phyloP scores from a whole-genome alignment of 2,888 invertebrate species.

The Epinotia demarniana region DNA sequence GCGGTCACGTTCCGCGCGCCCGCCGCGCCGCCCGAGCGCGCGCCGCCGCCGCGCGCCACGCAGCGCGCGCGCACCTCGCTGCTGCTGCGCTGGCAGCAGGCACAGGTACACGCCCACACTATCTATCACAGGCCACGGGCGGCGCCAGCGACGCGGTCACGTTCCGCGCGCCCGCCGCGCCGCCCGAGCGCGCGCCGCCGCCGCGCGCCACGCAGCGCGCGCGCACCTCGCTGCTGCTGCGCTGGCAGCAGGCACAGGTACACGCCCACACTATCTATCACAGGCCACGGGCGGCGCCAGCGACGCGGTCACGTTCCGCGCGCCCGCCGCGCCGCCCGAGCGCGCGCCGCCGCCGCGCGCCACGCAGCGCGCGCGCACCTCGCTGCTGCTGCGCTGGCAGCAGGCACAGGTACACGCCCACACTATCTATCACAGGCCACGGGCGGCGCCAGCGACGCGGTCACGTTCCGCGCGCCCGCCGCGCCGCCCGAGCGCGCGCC shows the following conservation, averaged over 20 bases:
- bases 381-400: constrained; percentile 89
- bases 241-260: constrained; percentile 87
- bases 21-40: constrained; percentile 91
- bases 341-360: constrained; percentile 89
- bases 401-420: constrained; percentile 74
- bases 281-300: constrained; percentile 90
- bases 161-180: constrained; percentile 92
- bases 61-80: constrained; percentile 89
- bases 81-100: constrained; percentile 89
- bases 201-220: constrained; percentile 89
- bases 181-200: constrained; percentile 89
- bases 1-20: constrained; percentile 92
- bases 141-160: constrained; percentile 90
- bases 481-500: constrained; percentile 91
- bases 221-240: constrained; percentile 88
- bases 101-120: constrained; percentile 59
- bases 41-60: constrained; percentile 89
- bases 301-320: constrained; percentile 91
- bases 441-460: constrained; percentile 90
- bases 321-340: constrained; percentile 93
- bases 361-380: constrained; percentile 88
- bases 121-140: constrained; percentile 88
- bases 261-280: too few relatives aligned
- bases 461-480: constrained; percentile 91
- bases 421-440: constrained; percentile 84